phyloP scores from a whole-genome alignment of 2,113 vertebrate genomes.

The Erythrolamprus reginae region DNA sequence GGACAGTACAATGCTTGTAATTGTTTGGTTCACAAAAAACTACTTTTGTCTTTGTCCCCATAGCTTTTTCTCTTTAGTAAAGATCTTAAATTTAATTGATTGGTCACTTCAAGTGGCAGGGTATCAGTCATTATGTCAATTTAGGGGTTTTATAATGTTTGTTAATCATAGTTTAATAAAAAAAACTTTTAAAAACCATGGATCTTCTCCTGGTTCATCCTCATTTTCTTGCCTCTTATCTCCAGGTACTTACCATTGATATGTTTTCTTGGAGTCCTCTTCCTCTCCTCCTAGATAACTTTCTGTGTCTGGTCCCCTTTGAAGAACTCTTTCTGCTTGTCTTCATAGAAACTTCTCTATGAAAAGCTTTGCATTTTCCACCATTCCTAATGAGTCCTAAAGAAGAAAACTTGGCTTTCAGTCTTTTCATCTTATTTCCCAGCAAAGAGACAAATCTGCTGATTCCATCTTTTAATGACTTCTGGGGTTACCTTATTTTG shows the following conservation, averaged over 20 bases:
- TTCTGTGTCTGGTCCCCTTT: background rate
- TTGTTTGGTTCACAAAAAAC: background rate
- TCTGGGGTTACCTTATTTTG: background rate
- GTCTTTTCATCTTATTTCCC: background rate
- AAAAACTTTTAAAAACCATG: background rate
- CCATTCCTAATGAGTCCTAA: background rate
- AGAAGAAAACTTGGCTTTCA: background rate
- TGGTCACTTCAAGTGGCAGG: background rate
- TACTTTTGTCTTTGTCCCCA: background rate
- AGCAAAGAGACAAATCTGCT: background rate
- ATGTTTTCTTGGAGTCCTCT: background rate
- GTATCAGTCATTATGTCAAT: background rate
- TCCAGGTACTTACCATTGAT: background rate
- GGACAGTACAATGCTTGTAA: background rate
- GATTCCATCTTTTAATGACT: background rate
- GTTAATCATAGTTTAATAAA: background rate
- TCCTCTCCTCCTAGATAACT: background rate
- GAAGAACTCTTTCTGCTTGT: background rate
- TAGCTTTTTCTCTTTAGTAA: background rate
- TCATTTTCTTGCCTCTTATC: background rate
- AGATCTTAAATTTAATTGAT: no score
- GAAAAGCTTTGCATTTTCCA: background rate
- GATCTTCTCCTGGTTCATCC: background rate
- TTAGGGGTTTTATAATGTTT: background rate
- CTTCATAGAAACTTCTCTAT: background rate